Evolutionary conservation across 2,888 invertebrate species (phyloP).

Genomic region (Pedicia rivosa): DNA sequence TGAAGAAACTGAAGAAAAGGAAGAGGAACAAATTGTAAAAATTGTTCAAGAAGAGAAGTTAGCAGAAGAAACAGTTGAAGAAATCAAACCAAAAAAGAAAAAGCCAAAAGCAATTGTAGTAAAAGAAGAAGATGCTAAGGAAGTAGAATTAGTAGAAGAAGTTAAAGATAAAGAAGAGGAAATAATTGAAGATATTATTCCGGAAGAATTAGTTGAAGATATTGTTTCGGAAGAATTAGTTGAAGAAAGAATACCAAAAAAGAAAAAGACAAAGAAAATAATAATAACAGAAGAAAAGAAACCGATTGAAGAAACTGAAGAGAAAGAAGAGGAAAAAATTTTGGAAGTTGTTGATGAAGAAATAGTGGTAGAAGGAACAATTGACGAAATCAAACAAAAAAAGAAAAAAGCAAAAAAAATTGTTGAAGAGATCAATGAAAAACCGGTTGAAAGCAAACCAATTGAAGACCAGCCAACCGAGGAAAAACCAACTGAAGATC

Average conservation of each 20-base stretch:
- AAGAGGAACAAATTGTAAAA: constrained; percentile 11
- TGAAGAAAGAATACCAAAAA: constrained; percentile 12
- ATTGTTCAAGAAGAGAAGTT: constrained; percentile 1
- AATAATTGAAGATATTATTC: constrained; percentile 17
- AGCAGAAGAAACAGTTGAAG: neutral
- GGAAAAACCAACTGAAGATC: neutral
- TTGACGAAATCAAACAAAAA: neutral
- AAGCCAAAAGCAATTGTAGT: neutral
- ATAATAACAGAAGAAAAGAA: constrained; percentile 14
- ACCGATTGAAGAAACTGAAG: constrained; percentile 14
- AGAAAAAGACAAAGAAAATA: constrained; percentile 16
- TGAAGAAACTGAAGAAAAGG: constrained; percentile 15
- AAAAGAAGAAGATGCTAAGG: too few species aligned
- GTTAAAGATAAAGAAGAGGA: constrained; percentile 17
- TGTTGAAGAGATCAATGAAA: neutral
- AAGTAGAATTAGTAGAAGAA: constrained; percentile 13
- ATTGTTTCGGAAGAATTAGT: constrained; percentile 9
- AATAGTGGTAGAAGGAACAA: constrained; percentile 1
- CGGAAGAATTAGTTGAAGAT: too few species aligned
- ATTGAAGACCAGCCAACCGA: neutral
- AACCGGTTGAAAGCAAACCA: neutral
- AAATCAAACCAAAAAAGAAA: constrained; percentile 1
- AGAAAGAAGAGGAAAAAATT: constrained; percentile 12
- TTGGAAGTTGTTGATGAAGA: constrained; percentile 3
- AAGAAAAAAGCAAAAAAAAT: constrained; percentile 1